Percentiles rank a stretch among this genome's conserved stretches.
Conservation (phyloP, 2,113 vertebrate genomes). For the Corythornis cristatus region DNA sequence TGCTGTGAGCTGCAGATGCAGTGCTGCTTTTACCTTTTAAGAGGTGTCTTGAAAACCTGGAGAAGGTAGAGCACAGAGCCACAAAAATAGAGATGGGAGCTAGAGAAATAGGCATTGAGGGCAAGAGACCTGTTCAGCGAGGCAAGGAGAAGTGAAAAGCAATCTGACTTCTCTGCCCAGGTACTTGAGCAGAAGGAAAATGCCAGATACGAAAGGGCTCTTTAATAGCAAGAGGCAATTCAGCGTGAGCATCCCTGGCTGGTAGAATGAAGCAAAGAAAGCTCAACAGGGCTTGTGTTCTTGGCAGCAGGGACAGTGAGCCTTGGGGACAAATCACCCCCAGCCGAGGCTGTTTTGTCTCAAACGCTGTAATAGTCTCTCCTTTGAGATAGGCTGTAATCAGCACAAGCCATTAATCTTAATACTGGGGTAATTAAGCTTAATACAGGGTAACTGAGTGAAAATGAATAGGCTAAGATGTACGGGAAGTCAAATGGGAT, state of each 20-base stretch:
- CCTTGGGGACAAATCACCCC: slow-evolving; percentile 9
- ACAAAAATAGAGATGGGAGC: not conserved
- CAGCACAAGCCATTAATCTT: slow-evolving; percentile 43
- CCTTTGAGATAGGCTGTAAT: not conserved
- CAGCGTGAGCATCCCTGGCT: not conserved
- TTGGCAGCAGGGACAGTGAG: not conserved
- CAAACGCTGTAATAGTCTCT: not conserved
- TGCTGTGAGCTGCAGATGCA: not conserved
- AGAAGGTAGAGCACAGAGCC: not conserved
- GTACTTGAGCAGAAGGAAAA: not conserved
- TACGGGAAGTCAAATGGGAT: slow-evolving; percentile 33
- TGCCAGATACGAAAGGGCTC: not conserved
- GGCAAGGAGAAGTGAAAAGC: not conserved
- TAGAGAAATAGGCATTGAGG: rapidly evolving
- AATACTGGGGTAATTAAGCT: slow-evolving; percentile 44
- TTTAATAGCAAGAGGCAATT: not conserved
- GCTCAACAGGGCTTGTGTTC: not conserved
- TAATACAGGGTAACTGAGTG: slow-evolving; percentile 35
- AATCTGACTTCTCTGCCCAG: not conserved
- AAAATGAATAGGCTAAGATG: slow-evolving; percentile 46
- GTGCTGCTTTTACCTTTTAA: not conserved
- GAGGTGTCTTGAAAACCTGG: not conserved
- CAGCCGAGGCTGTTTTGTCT: slow-evolving; percentile 50
- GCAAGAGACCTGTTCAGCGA: not conserved
- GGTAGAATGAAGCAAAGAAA: not conserved